Percentiles rank a stretch among this genome's conserved stretches.
phyloP scores from a whole-genome alignment of 37 sponge, comb jelly and placozoan genomes.

The Oopsacas minuta region DNA sequence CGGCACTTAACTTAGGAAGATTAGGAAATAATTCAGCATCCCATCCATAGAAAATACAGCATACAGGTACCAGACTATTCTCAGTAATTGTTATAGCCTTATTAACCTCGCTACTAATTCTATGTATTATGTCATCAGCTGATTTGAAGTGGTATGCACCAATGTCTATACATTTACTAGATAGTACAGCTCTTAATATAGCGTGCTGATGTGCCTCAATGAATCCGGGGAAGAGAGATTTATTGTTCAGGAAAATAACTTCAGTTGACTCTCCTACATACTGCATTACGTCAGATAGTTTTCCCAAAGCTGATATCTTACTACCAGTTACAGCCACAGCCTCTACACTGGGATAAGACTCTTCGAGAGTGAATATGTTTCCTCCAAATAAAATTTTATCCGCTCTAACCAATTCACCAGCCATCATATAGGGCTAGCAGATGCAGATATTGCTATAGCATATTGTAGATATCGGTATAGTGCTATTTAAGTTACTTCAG shows the following conservation, averaged over 20 bases:
- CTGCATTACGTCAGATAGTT: not conserved
- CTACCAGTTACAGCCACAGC: conserved; percentile 24
- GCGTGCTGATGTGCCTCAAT: conserved; percentile 44
- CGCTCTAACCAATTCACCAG: not conserved
- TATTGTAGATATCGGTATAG: too few species aligned
- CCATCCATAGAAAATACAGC: conserved; percentile 34
- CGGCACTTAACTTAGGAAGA: conserved; percentile 25
- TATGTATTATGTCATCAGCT: not conserved
- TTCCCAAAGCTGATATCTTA: conserved; percentile 24
- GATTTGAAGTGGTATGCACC: not conserved
- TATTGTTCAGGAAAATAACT: conserved; percentile 20
- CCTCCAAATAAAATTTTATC: conserved; percentile 31
- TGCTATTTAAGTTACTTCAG: too few species aligned
- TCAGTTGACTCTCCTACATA: conserved; percentile 10
- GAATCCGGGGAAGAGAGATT: conserved; percentile 45
- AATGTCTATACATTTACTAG: not conserved
- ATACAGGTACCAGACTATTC: not conserved
- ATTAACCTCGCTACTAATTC: not conserved
- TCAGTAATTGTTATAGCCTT: not conserved
- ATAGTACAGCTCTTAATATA: not conserved
- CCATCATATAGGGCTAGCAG: too few species aligned
- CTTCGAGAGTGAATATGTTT: conserved; percentile 29
- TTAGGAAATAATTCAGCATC: conserved; percentile 24
- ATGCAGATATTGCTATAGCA: too few species aligned
- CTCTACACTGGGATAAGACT: conserved; percentile 24